Base-by-base conservation (phyloP, 1,140 invertebrate genomes). In the Papilio dardanus region DNA sequence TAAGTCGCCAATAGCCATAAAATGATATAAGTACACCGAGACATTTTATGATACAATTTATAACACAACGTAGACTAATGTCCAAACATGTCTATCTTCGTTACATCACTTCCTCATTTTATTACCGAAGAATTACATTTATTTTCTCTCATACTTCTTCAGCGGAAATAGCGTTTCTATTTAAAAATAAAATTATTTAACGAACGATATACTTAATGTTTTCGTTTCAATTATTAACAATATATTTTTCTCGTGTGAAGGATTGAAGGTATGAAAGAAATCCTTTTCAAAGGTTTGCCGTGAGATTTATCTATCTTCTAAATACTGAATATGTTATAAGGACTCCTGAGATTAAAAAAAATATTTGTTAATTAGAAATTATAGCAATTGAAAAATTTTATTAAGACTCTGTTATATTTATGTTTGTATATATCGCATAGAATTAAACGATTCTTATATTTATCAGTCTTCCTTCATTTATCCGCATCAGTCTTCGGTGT, bases 401-500 rank as follows among this genome's bases (percentile, higher is more conserved):
- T n/a, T 58, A 58, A 58, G 28, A 14, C 54, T 28, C 54, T 62
- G 54, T 62, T 28, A 62, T n/a, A n/a, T n/a, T 28, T 62, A 14
- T 5, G 30, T 62, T 62, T 62, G 24, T 62, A 62, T 62, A 24
- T 30, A 62, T 10, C 21, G 3, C 24, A 62, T 42, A 40, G 21
- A 69, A 40, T 69, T 69, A 42, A 69, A 69, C 67, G 67, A 69
- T 40, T 42, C 3, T 12, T 14, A 40, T 69, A 69, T 69, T 69
- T 69, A 69, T 69, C 67, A n/a, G 35, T n/a, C n/a, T n/a, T n/a
- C n/a, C n/a, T n/a, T n/a, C n/a, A n/a, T n/a, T n/a, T n/a, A n/a
- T n/a, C n/a, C 31, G 21, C n/a, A 68, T 12, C 50, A 54, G 19
- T 21, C 66, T 40, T 68, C 16, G 12, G 21, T 14, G 24, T 69